Evolutionary conservation across 2,797 vertebrate species (phyloP), one percentile per base, ranked within the genome.

Genomic region (Buphagus erythrorhynchus): DNA sequence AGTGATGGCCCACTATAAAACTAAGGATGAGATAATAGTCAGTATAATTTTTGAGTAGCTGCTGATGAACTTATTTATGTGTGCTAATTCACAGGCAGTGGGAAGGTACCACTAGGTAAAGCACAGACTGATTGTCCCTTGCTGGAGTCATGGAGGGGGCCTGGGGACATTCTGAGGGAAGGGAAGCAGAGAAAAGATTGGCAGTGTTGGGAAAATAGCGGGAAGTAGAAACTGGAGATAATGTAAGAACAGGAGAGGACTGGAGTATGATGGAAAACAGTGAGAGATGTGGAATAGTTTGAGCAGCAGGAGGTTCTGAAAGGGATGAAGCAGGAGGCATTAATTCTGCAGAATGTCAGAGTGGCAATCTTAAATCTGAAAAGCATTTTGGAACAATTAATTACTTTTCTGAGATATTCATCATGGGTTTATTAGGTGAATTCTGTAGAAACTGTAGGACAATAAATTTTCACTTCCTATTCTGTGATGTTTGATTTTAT

Each of bases 41-140:
- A 18, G 0, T 48, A 12, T 21, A 1, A 1, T 29, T 92, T 61
- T 63, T 45, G 24, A 89, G 55, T 21, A 69, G 46, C 49, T 35
- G 15, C 13, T 11, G 2, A 1, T 45, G 31, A 63, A 28, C 4
- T 4, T 40, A 1, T 4, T 4, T 26, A 0, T 5, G 11, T 46
- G 17, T 65, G 31, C 43, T 82, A 38, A 42, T n/a, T 65, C 16
- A 49, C 48, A 45, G 33, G 21, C 40, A 67, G 17, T 45, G 80
- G 33, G 66, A 90, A 80, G 16, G 19, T 24, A 35, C 31, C 31
- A 36, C 4, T 10, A 29, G 36, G 18, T 45, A 46, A 88, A 63
- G 16, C 16, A 29, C 10, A 2, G 31, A 8, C 10, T 81, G 38
- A 9, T n/a, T 46, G 31, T 38, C n/a, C 36, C 20, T 57, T 61